These are phyloP conservation scores for Lasiurus cinereus DNA, from an alignment of 2,113 vertebrate species.

Conservation along the genomic window DNA sequence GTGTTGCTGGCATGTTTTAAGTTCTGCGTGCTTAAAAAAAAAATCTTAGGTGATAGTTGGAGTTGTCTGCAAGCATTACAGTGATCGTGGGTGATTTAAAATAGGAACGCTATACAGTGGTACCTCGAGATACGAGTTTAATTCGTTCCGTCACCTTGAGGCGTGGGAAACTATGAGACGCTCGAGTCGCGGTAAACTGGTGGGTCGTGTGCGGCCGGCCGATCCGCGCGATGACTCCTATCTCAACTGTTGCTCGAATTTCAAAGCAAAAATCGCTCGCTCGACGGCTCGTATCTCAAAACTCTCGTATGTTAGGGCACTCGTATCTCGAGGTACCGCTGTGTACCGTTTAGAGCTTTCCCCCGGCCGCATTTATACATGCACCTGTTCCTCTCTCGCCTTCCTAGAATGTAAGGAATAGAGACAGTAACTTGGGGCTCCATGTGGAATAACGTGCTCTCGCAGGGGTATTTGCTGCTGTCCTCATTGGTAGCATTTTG, in stretches of 20 bases:
- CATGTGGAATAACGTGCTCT: conserved; percentile 70
- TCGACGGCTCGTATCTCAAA: too few species aligned
- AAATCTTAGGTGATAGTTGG: neutral
- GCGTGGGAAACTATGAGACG: too few species aligned
- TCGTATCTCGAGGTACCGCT: too few species aligned
- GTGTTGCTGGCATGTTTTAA: conserved; percentile 63
- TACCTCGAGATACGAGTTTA: too few species aligned
- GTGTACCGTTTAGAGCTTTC: conserved; percentile 44
- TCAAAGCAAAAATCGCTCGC: too few species aligned
- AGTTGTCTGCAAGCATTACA: conserved; percentile 61
- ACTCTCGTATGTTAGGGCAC: too few species aligned
- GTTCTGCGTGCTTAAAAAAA: conserved; percentile 34
- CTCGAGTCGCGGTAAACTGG: too few species aligned
- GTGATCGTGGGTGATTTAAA: conserved; percentile 60
- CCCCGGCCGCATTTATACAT: neutral
- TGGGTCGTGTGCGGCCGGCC: too few species aligned
- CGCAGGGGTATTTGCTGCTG: conserved; percentile 72
- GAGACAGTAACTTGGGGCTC: conserved; percentile 67
- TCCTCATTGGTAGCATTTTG: conserved; percentile 78
- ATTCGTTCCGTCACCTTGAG: too few species aligned
- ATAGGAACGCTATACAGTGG: neutral
- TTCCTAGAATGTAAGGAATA: conserved; percentile 49
- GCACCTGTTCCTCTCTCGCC: conserved; percentile 67
- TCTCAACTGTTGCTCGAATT: too few species aligned
- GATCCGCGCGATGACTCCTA: too few species aligned